Evolutionary conservation across 2,888 invertebrate genomes (phyloP), one percentile per base, ranked within the genome.

Genomic region (Melanostoma scalare): DNA sequence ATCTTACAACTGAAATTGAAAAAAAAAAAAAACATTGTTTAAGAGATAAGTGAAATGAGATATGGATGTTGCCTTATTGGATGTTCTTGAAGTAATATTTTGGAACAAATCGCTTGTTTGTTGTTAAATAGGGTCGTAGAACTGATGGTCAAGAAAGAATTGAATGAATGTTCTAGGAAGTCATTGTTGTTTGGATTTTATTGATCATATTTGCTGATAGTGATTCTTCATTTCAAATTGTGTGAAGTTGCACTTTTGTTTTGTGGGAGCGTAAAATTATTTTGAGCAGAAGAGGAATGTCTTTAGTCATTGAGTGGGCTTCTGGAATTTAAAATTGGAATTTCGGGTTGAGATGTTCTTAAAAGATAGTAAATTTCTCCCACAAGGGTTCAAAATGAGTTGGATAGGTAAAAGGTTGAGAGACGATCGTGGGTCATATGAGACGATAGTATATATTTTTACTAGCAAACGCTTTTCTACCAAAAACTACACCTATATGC

Each of bases 201-300:
- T 65, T 48, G 78, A 82, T 82, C 82, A 69, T 46, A 82, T 82
- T 82, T 69, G 73, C 82, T 82, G 82, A 82, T 82, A 82, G 74
- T 20, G 20, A 20, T 20, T 48, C 65, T 82, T 78, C 60, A 82
- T 82, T 82, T 82, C 78, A 82, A 82, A 78, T 78, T 58, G 52
- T 20, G 69, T 82, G 82, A 82, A 74, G 73, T 69, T 82, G 82
- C 82, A 78, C 52, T 82, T 82, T 69, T 73, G 53, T 52, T 40
- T 67, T 6, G 42, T 53, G 42, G 48, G 20, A 40, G 33, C 2
- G 5, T 30, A 0, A 8, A 33, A 33, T n/a, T 58, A 44, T 31
- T n/a, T 42, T 5, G 6, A 48, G 30, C 8, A 2, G 6, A 30
- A 20, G 48, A n/a, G 5, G 35, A n/a, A 36, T 36, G 36, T 36